A percentile compares a stretch with the other conserved stretches of the same genome.
Evolutionary conservation across 2,888 invertebrate genomes (phyloP).

Genomic region (Orthonevra nobilis): DNA sequence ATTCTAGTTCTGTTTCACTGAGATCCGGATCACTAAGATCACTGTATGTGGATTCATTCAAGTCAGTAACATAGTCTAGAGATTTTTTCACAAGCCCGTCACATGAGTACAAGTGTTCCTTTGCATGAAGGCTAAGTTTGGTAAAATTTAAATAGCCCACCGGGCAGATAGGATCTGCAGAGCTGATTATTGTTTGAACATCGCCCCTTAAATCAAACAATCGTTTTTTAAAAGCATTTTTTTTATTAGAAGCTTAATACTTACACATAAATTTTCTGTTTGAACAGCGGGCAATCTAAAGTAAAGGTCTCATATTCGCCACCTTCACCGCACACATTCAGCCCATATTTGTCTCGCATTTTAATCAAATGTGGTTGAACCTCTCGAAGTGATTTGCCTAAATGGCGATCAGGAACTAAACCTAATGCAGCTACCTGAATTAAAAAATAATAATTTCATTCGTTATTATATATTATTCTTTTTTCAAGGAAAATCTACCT

Average conservation of each 20-base stretch:
- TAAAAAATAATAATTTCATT: too few species aligned
- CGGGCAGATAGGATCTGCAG: conserved; percentile 95
- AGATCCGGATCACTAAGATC: conserved; percentile 85
- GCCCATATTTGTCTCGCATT: conserved; percentile 96
- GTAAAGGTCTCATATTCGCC: conserved; percentile 99
- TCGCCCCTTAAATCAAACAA: conserved; percentile 84
- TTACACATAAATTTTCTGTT: conserved; percentile 93
- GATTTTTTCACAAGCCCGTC: conserved; percentile 82
- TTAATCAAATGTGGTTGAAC: conserved; percentile 92
- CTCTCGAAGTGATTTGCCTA: conserved; percentile 91
- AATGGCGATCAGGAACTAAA: conserved; percentile 90
- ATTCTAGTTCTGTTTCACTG: conserved; percentile 84
- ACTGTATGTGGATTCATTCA: conserved; percentile 84
- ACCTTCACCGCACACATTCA: conserved; percentile 98
- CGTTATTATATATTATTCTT: too few species aligned
- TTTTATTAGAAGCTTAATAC: conserved; percentile 77
- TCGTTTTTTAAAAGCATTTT: conserved; percentile 31
- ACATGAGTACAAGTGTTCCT: conserved; percentile 79
- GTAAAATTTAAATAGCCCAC: conserved; percentile 96
- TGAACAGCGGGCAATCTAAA: conserved; percentile 97
- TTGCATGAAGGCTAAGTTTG: conserved; percentile 88
- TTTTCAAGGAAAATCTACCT: conserved; percentile 85
- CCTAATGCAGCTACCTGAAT: conserved; percentile 92
- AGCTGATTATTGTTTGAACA: conserved; percentile 92
- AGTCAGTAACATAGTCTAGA: conserved; percentile 83